Conservation (phyloP, 2,888 invertebrate species). For the Phalangium opilio region DNA sequence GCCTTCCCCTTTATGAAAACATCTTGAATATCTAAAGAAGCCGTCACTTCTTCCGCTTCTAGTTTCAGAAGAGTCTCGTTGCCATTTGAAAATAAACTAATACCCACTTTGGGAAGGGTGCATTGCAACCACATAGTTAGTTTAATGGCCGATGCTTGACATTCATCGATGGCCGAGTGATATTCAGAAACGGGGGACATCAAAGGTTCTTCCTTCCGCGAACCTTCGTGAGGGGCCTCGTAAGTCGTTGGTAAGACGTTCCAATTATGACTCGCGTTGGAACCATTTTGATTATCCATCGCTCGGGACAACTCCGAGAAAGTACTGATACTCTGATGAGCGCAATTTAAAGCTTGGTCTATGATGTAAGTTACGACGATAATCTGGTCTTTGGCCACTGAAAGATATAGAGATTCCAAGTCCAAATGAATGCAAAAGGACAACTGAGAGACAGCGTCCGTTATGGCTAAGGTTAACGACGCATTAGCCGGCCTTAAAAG, state of each 20-base stretch:
- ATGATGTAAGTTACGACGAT: too few relatives aligned
- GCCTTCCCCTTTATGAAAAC: slow-evolving; percentile 69
- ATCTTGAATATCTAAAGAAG: slow-evolving; percentile 66
- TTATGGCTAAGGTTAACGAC: slow-evolving; percentile 46
- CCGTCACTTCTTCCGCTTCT: slow-evolving; percentile 66
- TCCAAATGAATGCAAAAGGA: slow-evolving; percentile 58
- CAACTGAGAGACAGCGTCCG: slow-evolving; percentile 36
- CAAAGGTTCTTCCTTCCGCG: too few relatives aligned
- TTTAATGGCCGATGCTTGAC: slow-evolving; percentile 5
- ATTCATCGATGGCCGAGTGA: too few relatives aligned
- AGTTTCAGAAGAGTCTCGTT: slow-evolving; percentile 31
- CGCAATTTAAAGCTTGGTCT: too few relatives aligned
- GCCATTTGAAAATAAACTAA: slow-evolving; percentile 37
- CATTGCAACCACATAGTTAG: slow-evolving; percentile 63
- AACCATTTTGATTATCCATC: too few relatives aligned
- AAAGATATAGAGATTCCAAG: slow-evolving; percentile 46
- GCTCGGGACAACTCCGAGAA: too few relatives aligned
- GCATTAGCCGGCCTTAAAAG: slow-evolving; percentile 40
- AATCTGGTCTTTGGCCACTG: too few relatives aligned
- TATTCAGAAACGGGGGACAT: too few relatives aligned
- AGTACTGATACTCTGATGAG: too few relatives aligned
- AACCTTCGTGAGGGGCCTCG: too few relatives aligned
- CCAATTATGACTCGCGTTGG: too few relatives aligned
- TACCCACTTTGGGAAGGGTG: slow-evolving; percentile 62
- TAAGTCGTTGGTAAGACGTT: too few relatives aligned